phyloP scores from a whole-genome alignment of 1,140 invertebrate genomes.

The Agrilus planipennis region DNA sequence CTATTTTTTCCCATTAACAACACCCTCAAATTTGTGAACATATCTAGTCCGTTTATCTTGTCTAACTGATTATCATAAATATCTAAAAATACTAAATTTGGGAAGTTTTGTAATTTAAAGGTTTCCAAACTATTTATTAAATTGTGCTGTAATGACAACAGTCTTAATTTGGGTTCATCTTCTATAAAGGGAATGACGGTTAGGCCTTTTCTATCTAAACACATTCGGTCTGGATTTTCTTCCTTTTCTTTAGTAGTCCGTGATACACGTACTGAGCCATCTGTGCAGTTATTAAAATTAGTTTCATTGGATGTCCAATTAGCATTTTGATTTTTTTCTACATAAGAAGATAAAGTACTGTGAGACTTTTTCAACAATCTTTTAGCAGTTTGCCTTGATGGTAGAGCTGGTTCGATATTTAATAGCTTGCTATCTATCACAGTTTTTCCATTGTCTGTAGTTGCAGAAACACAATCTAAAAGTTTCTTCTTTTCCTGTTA shows the following conservation, averaged over 20 bases:
- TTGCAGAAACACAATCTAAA: not conserved
- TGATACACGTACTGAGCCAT: slow-evolving; percentile 43
- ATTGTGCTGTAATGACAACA: slow-evolving; percentile 86
- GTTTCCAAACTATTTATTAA: slow-evolving; percentile 65
- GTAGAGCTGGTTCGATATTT: slow-evolving; percentile 47
- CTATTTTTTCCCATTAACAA: slow-evolving; percentile 84
- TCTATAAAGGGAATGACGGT: slow-evolving; percentile 67
- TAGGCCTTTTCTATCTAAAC: slow-evolving; percentile 61
- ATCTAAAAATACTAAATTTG: slow-evolving; percentile 79
- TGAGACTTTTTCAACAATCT: slow-evolving; percentile 40
- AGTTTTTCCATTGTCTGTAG: not conserved
- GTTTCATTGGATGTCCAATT: slow-evolving; percentile 14
- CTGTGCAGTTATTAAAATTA: slow-evolving; percentile 23
- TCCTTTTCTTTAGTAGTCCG: slow-evolving; percentile 55
- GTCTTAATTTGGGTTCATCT: slow-evolving; percentile 59
- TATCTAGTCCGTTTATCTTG: slow-evolving; percentile 61
- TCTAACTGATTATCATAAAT: slow-evolving; percentile 91
- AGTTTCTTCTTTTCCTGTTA: slow-evolving; percentile 3
- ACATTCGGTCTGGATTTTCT: slow-evolving; percentile 63
- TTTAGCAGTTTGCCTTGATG: slow-evolving; percentile 34
- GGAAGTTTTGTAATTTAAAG: slow-evolving; percentile 45
- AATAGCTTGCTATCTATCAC: slow-evolving; percentile 36
- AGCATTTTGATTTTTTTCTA: slow-evolving; percentile 18
- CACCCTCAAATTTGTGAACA: slow-evolving; percentile 65
- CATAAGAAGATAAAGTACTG: slow-evolving; percentile 37